phyloP scores from a whole-genome alignment of 2,797 vertebrate species.

The Adelosebastes latens region DNA sequence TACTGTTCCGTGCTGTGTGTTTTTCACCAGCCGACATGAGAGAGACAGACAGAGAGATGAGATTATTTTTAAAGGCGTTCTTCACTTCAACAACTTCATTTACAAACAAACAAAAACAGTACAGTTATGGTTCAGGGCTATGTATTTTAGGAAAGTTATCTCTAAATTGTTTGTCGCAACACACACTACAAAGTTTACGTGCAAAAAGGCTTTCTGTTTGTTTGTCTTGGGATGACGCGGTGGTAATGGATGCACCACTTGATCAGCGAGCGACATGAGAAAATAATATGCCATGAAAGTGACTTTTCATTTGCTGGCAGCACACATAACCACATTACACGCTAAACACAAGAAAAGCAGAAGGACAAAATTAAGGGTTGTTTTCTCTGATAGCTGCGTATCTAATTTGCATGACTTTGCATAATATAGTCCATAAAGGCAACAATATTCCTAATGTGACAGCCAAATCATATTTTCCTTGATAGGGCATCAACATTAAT shows the following conservation, averaged over 20 bases:
- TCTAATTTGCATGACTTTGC: constrained; percentile 83
- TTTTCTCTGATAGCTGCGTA: constrained; percentile 77
- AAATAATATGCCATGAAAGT: constrained; percentile 82
- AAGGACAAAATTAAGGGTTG: constrained; percentile 80
- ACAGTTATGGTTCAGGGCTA: constrained; percentile 12
- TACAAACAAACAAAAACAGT: constrained; percentile 30
- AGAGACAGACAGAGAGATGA: not conserved
- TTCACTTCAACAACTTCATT: constrained; percentile 21
- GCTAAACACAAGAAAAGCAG: constrained; percentile 79
- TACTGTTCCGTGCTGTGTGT: constrained; percentile 25
- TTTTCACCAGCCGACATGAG: constrained; percentile 15
- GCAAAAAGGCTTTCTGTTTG: constrained; percentile 38
- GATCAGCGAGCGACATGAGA: constrained; percentile 70
- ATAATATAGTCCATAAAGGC: constrained; percentile 78
- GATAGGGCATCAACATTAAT: constrained; percentile 71
- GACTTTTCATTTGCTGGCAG: constrained; percentile 81
- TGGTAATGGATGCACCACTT: constrained; percentile 72
- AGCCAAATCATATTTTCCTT: constrained; percentile 74
- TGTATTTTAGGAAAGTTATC: constrained; percentile 23
- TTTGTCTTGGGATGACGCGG: constrained; percentile 62
- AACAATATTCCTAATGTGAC: constrained; percentile 74
- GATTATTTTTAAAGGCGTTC: constrained; percentile 29
- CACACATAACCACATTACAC: constrained; percentile 80
- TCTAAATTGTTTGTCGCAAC: not conserved
- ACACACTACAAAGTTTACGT: constrained; percentile 34